Base-by-base conservation (phyloP, 2,888 invertebrate species). In the Mimumesa dahlbomi region DNA sequence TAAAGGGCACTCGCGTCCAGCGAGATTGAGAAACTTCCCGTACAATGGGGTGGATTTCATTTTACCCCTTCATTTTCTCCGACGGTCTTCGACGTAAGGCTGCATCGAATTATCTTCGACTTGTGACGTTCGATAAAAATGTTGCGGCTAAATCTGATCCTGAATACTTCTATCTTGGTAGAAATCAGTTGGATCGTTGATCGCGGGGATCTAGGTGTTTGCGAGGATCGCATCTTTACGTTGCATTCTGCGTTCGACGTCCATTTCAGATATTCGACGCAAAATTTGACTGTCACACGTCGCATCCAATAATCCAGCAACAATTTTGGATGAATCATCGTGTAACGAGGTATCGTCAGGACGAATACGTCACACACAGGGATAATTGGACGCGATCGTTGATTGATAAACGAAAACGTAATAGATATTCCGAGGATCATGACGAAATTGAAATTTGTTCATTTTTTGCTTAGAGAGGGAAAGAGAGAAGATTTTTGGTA, bases 1-100 rank as follows among this genome's bases (percentile, higher is more conserved):
- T 72, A 73, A 72, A 62, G 61, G 40, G 5, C 46, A 42, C 29
- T 62, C 61, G 61, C 54, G 52, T 63, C 56, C 72, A 58, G 16
- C 36, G 42, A 57, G 64, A 74, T 74, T 72, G 68, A 68, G 68
- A 74, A 74, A 74, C 68, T 74, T 74, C 29, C 38, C 21, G 9
- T 34, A 59, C 71, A 63, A 67, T 56, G 50, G 45, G 29, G 56
- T 38, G 52, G 54, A 67, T 71, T 63, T 72, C 52, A 64, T 69
- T 70, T 56, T 56, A n/a, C 56, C 54, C 49, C 52, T 22, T 61
- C 54, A 14, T 54, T 70, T 43, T 53, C 57, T 29, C 13, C 2
- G 11, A 14, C 56, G 52, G 38, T 71, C 52, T 45, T 70, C 53
- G 31, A 31, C 48, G 36, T 2, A 14, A 16, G 0, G 13, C 46